Evolutionary conservation across 23 tunicate species (phyloP), one percentile per base, ranked within the genome.

Genomic region (Styela clava): DNA sequence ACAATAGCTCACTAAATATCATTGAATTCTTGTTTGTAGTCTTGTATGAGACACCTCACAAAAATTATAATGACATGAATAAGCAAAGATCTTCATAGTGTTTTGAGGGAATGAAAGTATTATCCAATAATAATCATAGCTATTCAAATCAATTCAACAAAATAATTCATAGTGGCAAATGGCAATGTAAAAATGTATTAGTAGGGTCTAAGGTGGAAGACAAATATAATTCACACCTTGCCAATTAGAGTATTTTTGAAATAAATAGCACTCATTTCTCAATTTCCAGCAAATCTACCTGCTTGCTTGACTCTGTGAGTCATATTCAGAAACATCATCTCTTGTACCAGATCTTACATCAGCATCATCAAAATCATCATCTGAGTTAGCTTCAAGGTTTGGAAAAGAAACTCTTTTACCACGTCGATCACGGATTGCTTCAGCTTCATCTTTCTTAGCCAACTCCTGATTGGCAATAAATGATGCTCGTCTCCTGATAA

Each of bases 361-460:
- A 36, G n/a, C 81, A 76, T 76, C 81, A 0, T 76, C 81, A 51
- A 21, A 23, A 24, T 52, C 35, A 19, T 52, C 52, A n/a, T 24
- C 32, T 16, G 26, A n/a, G 0, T 23, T 12, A 7, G 30, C 64
- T 52, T 19, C 65, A 44, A 76, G 27, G 27, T 76, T 76, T n/a
- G 81, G 81, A 24, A 76, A 76, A 37, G 81, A 76, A 23, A 76
- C 81, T 26, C 81, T 51, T 29, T 76, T 76, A 20, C 81, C 81
- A 18, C 65, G 63, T 7, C 81, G 81, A 23, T 30, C 77, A 3
- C 35, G 77, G 35, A 71, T 29, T 3, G 32, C 34, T 71, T 71
- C 77, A 27, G 70, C 30, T 32, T 33, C 16, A 30, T 71, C 35
- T 26, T 71, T 32, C 27, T 68, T 21, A 21, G 24, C 77, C 34